Evolutionary conservation across 2,888 invertebrate species (phyloP), one percentile per base, ranked within the genome.

Genomic region (Girardia tigrina): DNA sequence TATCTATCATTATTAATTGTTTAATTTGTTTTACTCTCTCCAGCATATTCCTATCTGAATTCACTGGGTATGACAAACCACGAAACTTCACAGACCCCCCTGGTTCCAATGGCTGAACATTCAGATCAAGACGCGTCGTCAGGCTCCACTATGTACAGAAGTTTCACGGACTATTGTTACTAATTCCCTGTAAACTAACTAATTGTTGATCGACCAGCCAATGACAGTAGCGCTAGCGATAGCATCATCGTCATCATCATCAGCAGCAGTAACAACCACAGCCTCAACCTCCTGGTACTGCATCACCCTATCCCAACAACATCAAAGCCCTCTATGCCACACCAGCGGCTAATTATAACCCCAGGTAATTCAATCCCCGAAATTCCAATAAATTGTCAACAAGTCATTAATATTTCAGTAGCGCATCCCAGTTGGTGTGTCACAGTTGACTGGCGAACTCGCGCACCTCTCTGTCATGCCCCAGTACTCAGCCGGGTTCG

Each of bases 341-440:
- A 56, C 56, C 56, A n/a, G n/a, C n/a, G 56, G 56, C 56, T 56
- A 56, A 56, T 56, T 56, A 56, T 56, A 56, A 56, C 56, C 56
- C 56, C n/a, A 56, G 56, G 56, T 56, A 56, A 56, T 56, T 56
- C n/a, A 23, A 56, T 56, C 56, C n/a, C 56, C 56, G 56, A 56
- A 56, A 20, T 8, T 56, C 23, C 56, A 56, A 56, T 56, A 56
- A 56, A 56, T 56, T 56, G n/a, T 23, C 56, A 8, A 56, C 4
- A 56, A 56, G 56, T 56, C 56, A 56, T 56, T 56, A 56, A 56
- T 56, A 56, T 56, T 56, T 56, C 56, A 56, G 56, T 56, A 56
- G 20, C 56, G 56, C 56, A 56, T 56, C 56, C 8, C 23, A 56
- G 56, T 23, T 56, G 56, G 56, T 56, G 56, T n/a, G 56, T 56